phyloP scores from a whole-genome alignment of 2,113 vertebrate species.

The Egretta garzetta region DNA sequence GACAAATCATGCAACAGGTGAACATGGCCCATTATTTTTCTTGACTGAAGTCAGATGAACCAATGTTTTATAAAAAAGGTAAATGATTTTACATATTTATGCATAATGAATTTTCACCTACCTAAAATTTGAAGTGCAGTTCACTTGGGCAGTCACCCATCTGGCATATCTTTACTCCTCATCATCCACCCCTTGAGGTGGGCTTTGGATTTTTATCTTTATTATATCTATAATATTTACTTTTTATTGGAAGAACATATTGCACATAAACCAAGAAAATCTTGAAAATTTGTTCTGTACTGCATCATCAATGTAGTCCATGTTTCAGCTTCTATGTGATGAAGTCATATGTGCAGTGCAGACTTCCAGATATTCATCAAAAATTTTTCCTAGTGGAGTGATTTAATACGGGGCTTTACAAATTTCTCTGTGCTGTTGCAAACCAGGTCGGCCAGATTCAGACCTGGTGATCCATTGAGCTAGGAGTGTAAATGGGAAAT shows the following conservation, averaged over 20 bases:
- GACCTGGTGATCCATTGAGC: neutral
- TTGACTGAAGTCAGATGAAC: neutral
- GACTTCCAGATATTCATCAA: neutral
- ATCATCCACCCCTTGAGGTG: neutral
- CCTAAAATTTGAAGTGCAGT: neutral
- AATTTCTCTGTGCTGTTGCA: neutral
- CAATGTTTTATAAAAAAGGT: neutral
- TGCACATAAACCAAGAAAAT: neutral
- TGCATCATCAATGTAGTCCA: neutral
- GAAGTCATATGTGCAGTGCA: neutral
- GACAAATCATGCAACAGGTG: neutral
- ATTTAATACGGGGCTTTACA: neutral
- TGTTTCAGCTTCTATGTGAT: neutral
- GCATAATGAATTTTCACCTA: neutral
- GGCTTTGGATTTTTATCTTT: neutral
- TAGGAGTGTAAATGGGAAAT: neutral
- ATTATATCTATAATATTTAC: neutral
- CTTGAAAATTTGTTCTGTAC: neutral
- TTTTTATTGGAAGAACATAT: neutral
- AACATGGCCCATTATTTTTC: neutral
- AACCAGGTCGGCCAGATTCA: neutral
- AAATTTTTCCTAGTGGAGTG: neutral
- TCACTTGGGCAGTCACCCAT: neutral
- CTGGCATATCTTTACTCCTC: neutral
- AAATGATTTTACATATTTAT: neutral